phyloP scores from a whole-genome alignment of 2,888 invertebrate species.

The Drosophila diplacantha region DNA sequence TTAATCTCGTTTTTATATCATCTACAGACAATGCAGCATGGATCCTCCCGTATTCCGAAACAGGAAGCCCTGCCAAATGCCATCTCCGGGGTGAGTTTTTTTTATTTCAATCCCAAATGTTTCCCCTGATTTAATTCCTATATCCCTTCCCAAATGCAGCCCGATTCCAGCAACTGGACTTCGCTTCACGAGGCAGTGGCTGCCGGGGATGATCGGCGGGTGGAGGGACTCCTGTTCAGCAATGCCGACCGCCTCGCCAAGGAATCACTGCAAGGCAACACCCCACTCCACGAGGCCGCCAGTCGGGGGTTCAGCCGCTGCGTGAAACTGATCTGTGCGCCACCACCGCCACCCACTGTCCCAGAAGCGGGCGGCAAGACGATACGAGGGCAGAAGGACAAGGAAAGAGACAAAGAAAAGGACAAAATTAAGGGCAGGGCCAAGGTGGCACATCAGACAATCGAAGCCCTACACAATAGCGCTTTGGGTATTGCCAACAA shows the following conservation, averaged over 20 bases:
- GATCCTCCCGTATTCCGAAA: conserved; percentile 69
- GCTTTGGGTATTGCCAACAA: conserved; percentile 84
- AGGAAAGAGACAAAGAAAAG: conserved; percentile 46
- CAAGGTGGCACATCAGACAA: conserved; percentile 61
- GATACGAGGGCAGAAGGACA: conserved; percentile 24
- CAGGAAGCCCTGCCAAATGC: conserved; percentile 75
- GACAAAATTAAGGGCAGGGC: conserved; percentile 64
- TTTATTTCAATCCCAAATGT: neutral
- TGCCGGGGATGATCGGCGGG: conserved; percentile 69
- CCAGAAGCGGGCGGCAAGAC: conserved; percentile 11
- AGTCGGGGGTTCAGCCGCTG: conserved; percentile 96
- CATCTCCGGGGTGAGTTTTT: conserved; percentile 67
- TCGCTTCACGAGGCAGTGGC: conserved; percentile 72
- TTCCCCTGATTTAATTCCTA: neutral
- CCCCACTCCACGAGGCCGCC: conserved; percentile 94
- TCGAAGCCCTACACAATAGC: conserved; percentile 81
- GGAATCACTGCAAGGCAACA: conserved; percentile 88
- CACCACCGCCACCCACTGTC: conserved; percentile 48
- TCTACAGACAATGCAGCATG: conserved; percentile 75
- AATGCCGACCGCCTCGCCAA: conserved; percentile 72
- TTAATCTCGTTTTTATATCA: conserved; percentile 5
- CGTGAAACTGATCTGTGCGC: conserved; percentile 82
- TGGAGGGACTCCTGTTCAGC: conserved; percentile 67
- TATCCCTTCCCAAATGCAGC: conserved; percentile 47
- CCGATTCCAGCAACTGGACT: conserved; percentile 69